Percentiles rank a stretch among this genome's conserved stretches.
Conservation (phyloP, 1,140 invertebrate genomes). For the Zaprionus ghesquierei region DNA sequence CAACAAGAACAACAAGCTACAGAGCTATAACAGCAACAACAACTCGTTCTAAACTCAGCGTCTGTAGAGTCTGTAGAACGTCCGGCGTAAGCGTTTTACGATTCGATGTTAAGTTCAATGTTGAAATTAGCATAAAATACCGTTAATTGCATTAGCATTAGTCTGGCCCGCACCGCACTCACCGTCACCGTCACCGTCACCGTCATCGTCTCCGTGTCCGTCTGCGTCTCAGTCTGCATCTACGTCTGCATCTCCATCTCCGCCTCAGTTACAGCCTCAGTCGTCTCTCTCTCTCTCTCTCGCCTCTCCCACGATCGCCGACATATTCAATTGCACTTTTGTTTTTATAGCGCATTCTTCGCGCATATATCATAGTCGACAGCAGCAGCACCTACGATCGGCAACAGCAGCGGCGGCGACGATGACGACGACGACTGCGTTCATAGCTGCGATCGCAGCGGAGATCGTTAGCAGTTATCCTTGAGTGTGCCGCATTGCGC, state of each 20-base stretch:
- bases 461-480: slow-evolving; percentile 34
- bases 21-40: slow-evolving; percentile 2
- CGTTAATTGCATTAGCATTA: slow-evolving; percentile 79
- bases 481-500: slow-evolving; percentile 51
- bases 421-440: background rate
- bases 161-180: slow-evolving; percentile 42
- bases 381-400: slow-evolving; percentile 4
- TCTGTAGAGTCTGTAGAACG: slow-evolving; percentile 39
- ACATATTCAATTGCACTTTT: slow-evolving; percentile 29
- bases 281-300: background rate
- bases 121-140: slow-evolving; percentile 82
- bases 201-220: background rate
- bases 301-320: background rate
- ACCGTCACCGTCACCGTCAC: background rate
- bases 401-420: background rate
- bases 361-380: slow-evolving; percentile 64
- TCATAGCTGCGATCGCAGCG: slow-evolving; percentile 14
- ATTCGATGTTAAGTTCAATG: slow-evolving; percentile 81
- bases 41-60: slow-evolving; percentile 30
- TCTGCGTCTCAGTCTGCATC: background rate
- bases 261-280: background rate
- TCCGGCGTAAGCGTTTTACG: slow-evolving; percentile 33
- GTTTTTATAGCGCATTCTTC: slow-evolving; percentile 70
- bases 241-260: background rate
- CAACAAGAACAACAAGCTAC: too few species aligned